Base-by-base conservation (phyloP, 2,113 vertebrate genomes). In the Thermophis baileyi region DNA sequence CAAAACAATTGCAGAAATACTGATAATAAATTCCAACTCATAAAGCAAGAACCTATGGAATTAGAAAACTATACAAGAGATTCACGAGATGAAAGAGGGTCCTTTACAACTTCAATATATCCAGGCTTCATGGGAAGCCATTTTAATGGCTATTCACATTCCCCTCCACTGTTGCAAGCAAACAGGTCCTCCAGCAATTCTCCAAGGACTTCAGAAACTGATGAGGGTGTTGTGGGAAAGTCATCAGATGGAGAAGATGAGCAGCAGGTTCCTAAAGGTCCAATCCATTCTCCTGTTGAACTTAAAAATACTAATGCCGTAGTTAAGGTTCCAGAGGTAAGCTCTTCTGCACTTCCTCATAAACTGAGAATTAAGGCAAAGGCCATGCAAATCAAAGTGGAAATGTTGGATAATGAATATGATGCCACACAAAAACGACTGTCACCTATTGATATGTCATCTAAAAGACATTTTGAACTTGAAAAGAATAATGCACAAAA, bases 361-460 rank as follows among this genome's bases (percentile, higher is more conserved):
- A 99, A 99, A 97, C 98, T 99, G 90, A 97, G 99, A 85, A 98
- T 99, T 95, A 99, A 99, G 96, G 98, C 98, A 96, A 98, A 98
- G 97, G 98, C 98, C 96, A 97, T 98, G 97, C 99, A 98, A 96
- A 98, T 99, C 93, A 99, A 99, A 97, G 98, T 98, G 90, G 99
- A 99, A 97, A 96, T 98, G 14, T 90, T 98, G 0, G 99, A 99
- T 93, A 97, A 98, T 0, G 98, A 99, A 25, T 99, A 98, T 12
- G 98, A 99, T 89, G 95, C 98, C n/a, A 94, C 98, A 0, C 98
- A 97, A 49, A 99, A 98, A 96, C 96, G 98, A 4, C 97, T 98
- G 0, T 98, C 98, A 0, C 98, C 98, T 0, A 93, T 97, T 22
- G 98, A 98, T 30, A 96, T 98, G 97, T 97, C 98, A 1, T 97